Conservation (phyloP, 2,797 vertebrate genomes). For the Setipinna tenuifilis region DNA sequence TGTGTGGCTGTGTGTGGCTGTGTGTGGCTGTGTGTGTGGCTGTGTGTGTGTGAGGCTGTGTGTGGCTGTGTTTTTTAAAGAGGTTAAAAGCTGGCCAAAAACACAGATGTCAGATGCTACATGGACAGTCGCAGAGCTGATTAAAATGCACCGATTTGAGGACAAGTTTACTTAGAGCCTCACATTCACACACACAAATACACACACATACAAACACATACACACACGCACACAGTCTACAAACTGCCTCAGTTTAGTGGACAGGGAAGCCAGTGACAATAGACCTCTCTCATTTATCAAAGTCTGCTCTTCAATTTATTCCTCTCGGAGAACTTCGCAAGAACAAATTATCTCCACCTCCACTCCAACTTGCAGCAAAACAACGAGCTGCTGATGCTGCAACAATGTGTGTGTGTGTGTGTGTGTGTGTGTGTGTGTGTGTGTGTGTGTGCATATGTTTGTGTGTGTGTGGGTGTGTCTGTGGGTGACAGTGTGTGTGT, state of each 20-base stretch:
- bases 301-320: constrained; percentile 62
- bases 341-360: constrained; percentile 44
- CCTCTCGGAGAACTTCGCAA: constrained; percentile 57
- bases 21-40: not conserved
- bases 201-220: not conserved
- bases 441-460: not conserved
- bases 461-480: too few species aligned
- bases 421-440: constrained; percentile 20
- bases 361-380: constrained; percentile 26
- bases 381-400: constrained; percentile 44
- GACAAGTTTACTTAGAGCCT: constrained; percentile 56
- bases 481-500: too few species aligned
- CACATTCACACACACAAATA: not conserved
- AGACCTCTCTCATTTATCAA: constrained; percentile 65
- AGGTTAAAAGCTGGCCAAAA: constrained; percentile 50
- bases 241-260: constrained; percentile 55
- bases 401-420: not conserved
- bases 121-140: constrained; percentile 61
- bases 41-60: constrained; percentile 53
- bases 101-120: constrained; percentile 60
- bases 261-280: constrained; percentile 59
- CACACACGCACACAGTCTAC: not conserved
- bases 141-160: constrained; percentile 69
- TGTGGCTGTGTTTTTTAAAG: constrained; percentile 53
- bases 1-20: not conserved